phyloP scores from a whole-genome alignment of 2,113 vertebrate genomes.

The Talpa occidentalis region DNA sequence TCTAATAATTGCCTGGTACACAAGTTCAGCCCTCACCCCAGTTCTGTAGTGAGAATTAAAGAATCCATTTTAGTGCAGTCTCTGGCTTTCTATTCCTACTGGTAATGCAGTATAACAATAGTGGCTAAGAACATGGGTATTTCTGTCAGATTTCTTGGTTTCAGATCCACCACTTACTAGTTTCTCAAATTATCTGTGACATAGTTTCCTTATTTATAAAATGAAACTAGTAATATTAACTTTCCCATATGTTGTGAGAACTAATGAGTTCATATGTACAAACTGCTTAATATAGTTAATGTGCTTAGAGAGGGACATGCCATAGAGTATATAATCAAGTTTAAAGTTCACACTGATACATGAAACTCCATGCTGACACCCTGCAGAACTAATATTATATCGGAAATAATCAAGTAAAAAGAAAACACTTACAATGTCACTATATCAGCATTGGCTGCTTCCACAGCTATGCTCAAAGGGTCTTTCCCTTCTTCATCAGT shows the following conservation, averaged over 20 bases:
- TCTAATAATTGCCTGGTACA: neutral
- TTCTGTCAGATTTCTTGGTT: neutral
- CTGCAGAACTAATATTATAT: neutral
- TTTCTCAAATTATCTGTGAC: neutral
- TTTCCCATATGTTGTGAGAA: neutral
- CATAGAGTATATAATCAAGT: neutral
- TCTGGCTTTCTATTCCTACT: neutral
- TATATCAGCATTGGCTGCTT: slow-evolving; percentile 98
- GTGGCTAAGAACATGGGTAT: neutral
- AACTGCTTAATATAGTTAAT: neutral
- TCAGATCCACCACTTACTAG: neutral
- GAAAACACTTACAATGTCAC: slow-evolving; percentile 94
- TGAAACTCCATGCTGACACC: neutral
- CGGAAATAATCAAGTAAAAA: neutral
- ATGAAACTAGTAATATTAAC: neutral
- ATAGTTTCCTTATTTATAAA: neutral
- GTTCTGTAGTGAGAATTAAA: neutral
- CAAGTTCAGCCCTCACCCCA: neutral
- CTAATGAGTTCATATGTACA: neutral
- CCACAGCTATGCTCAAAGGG: slow-evolving; percentile 94
- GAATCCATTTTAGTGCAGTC: neutral
- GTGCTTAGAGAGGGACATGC: neutral
- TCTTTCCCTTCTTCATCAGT: slow-evolving; percentile 96
- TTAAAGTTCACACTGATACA: neutral
- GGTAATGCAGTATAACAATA: neutral